These are phyloP conservation scores for Limnephilus rhombicus DNA, from an alignment of 2,888 invertebrate species.

Conservation along the genomic window DNA sequence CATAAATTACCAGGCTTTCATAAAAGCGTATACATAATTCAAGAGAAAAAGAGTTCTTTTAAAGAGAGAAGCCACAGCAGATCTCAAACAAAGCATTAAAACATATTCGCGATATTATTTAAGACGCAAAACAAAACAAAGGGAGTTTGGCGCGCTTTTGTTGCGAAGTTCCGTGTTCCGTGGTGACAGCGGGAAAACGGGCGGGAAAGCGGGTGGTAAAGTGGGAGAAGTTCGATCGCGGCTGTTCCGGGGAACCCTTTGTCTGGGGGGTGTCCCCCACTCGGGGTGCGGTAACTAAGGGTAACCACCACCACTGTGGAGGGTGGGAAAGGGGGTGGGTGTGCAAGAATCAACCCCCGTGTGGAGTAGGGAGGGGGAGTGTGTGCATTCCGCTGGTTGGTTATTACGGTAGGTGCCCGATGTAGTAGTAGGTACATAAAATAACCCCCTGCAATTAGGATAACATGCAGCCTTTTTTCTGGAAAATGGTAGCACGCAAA, in stretches of 20 bases:
- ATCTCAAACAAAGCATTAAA: slow-evolving; percentile 25
- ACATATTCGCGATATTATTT: neutral
- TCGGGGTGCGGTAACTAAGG: slow-evolving; percentile 36
- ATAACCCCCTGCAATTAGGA: neutral
- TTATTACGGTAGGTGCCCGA: neutral
- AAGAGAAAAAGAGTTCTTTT: neutral
- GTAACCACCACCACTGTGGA: slow-evolving; percentile 23
- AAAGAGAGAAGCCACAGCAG: neutral
- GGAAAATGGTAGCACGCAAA: neutral
- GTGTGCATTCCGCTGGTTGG: slow-evolving; percentile 41
- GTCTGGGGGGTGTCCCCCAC: slow-evolving; percentile 30
- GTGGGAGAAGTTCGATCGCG: slow-evolving; percentile 53
- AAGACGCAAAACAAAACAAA: slow-evolving; percentile 43
- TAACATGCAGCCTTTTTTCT: neutral
- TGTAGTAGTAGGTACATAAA: neutral
- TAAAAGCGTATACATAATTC: neutral
- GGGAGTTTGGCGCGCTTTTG: slow-evolving; percentile 49
- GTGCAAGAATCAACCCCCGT: slow-evolving; percentile 27
- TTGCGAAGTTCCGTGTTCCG: slow-evolving; percentile 44
- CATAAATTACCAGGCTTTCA: neutral
- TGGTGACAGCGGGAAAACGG: neutral
- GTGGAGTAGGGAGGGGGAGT: neutral
- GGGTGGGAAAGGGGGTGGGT: neutral
- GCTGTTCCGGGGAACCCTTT: slow-evolving; percentile 49
- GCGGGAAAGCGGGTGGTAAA: slow-evolving; percentile 42